These are phyloP conservation scores for Lamprotornis superbus DNA, from an alignment of 2,113 vertebrate species.

Conservation along the genomic window DNA sequence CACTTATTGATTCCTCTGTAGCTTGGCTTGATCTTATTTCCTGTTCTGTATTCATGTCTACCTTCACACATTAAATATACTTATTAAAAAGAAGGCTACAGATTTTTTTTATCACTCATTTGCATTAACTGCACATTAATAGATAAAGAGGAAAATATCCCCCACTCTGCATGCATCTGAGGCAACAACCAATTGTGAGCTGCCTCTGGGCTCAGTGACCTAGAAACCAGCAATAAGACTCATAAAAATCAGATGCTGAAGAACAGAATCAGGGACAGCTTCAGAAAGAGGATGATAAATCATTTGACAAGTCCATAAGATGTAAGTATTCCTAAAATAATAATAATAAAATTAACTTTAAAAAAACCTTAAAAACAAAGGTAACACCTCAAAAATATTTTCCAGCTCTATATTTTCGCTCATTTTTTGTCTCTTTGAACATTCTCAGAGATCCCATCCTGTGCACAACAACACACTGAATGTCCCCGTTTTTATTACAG, in stretches of 20 bases:
- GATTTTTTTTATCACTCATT: constrained; percentile 10
- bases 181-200: background rate
- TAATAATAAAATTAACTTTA: background rate
- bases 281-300: constrained; percentile 50
- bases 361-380: background rate
- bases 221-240: constrained; percentile 57
- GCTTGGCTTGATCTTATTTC: background rate
- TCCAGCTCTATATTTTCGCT: background rate
- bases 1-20: background rate
- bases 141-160: background rate
- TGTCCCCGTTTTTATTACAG: background rate
- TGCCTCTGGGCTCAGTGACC: constrained; percentile 55
- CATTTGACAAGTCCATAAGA: constrained; percentile 49
- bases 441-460: background rate
- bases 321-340: constrained; percentile 6
- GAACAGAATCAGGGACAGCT: constrained; percentile 32
- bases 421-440: background rate
- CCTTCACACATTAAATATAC: background rate
- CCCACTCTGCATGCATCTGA: background rate
- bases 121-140: constrained; percentile 8
- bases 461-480: background rate
- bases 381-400: background rate
- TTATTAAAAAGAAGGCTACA: background rate
- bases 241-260: constrained; percentile 58
- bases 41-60: background rate